Conservation (phyloP, 2,888 invertebrate genomes). For the Drosophila neotestacea region DNA sequence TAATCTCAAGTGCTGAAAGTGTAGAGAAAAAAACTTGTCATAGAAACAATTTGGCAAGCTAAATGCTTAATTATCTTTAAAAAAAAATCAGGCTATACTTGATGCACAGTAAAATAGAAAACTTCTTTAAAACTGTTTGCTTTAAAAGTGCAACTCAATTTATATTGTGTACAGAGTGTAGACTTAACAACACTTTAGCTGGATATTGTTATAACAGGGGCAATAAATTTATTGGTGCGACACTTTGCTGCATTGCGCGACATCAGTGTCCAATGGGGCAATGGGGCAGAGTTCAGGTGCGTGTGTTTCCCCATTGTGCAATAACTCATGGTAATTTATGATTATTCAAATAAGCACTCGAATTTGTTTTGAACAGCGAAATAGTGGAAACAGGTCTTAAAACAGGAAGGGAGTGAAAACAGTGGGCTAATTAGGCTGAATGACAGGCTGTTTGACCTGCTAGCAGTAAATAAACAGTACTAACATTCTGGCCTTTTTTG, state of each 20-base stretch:
- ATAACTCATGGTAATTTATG: slow-evolving; percentile 78
- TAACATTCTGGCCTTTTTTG: slow-evolving; percentile 15
- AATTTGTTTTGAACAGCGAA: slow-evolving; percentile 39
- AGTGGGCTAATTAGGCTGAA: slow-evolving; percentile 63
- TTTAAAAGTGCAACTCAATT: too few relatives aligned
- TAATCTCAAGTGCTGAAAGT: too few relatives aligned
- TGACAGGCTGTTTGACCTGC: slow-evolving; percentile 61
- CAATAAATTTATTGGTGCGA: slow-evolving; percentile 40
- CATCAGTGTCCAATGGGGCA: slow-evolving; percentile 26
- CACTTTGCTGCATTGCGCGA: slow-evolving; percentile 51
- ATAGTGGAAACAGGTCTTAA: slow-evolving; percentile 33
- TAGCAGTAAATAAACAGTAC: slow-evolving; percentile 38
- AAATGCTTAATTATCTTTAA: too few relatives aligned
- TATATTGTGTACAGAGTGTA: too few relatives aligned
- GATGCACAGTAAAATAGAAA: too few relatives aligned
- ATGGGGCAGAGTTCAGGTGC: slow-evolving; percentile 30
- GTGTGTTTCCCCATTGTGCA: slow-evolving; percentile 47
- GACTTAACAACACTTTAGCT: too few relatives aligned
- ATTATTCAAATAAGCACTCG: slow-evolving; percentile 58
- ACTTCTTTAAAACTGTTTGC: too few relatives aligned
- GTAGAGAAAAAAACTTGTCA: too few relatives aligned
- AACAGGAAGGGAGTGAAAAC: neutral
- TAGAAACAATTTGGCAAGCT: too few relatives aligned
- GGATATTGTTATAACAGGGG: neutral
- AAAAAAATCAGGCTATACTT: too few relatives aligned